A percentile compares a stretch with the other conserved stretches of the same genome.
Conservation (phyloP, 2,113 vertebrate genomes). For the Orientallactaga bullata region DNA sequence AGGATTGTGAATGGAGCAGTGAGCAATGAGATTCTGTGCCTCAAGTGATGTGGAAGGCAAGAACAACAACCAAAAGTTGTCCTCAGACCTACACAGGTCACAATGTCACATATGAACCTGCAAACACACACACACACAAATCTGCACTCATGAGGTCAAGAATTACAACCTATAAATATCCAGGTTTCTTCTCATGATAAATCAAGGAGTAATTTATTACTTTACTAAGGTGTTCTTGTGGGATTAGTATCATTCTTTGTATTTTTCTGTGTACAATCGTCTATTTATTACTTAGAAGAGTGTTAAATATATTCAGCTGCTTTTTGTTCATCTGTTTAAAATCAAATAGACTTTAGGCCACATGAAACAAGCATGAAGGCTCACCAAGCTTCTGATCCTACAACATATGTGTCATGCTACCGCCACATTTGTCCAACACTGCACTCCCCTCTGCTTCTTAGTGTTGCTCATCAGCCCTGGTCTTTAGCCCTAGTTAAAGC, state of each 20-base stretch:
- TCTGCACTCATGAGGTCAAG: neutral
- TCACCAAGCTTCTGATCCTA: neutral
- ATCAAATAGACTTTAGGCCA: neutral
- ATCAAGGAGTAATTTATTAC: neutral
- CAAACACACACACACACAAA: no score
- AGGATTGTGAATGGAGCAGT: no score
- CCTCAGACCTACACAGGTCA: no score
- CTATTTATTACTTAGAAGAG: neutral
- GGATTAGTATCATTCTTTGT: neutral
- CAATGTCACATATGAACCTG: no score
- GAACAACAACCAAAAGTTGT: no score
- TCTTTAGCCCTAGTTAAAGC: rapidly evolving
- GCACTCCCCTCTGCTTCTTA: neutral
- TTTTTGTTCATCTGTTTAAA: slow-evolving; percentile 37
- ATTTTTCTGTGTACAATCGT: neutral
- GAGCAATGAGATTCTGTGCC: no score
- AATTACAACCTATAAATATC: neutral
- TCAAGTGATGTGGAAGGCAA: no score
- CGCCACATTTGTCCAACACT: no score
- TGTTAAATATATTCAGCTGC: neutral
- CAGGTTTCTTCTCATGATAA: slow-evolving; percentile 50
- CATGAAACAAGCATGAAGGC: neutral
- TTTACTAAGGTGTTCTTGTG: neutral
- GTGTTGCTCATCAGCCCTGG: neutral
- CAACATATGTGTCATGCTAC: neutral